Percentiles rank a stretch among this genome's conserved stretches.
These are phyloP conservation scores for Lissonota sp. DNA, from an alignment of 2,888 invertebrate species.

Conservation along the genomic window DNA sequence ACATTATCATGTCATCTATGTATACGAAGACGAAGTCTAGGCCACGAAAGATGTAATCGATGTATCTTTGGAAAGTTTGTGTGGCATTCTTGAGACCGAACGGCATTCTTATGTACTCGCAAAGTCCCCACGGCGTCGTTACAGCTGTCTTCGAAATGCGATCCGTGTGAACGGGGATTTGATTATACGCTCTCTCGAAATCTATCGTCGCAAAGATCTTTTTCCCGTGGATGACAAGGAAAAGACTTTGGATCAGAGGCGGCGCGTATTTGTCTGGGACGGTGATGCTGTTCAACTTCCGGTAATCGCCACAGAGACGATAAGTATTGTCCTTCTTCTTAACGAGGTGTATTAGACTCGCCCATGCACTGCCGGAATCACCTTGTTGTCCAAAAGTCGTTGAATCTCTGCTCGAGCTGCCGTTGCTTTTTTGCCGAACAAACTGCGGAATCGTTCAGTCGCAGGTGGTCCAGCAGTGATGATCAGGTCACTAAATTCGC, in stretches of 20 bases:
- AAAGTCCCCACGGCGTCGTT: constrained; percentile 55
- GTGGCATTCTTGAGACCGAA: constrained; percentile 54
- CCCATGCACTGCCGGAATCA: constrained; percentile 49
- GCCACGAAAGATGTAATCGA: constrained; percentile 47
- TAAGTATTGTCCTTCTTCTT: constrained; percentile 26
- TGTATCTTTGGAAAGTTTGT: constrained; percentile 61
- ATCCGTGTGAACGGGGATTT: constrained; percentile 47
- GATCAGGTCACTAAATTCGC: constrained; percentile 40
- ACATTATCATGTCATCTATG: constrained; percentile 53
- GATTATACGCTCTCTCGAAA: constrained; percentile 44
- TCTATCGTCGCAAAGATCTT: constrained; percentile 45
- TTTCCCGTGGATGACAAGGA: constrained; percentile 22
- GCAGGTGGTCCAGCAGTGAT: constrained; percentile 42
- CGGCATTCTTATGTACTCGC: constrained; percentile 47
- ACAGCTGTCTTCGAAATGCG: constrained; percentile 54
- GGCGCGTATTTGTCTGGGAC: constrained; percentile 47
- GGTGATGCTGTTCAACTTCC: constrained; percentile 42
- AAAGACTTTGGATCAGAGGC: constrained; percentile 44
- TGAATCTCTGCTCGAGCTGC: constrained; percentile 46
- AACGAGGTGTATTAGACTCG: constrained; percentile 47
- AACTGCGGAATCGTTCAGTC: constrained; percentile 33
- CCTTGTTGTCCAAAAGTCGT: constrained; percentile 23
- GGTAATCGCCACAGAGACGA: constrained; percentile 52
- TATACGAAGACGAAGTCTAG: constrained; percentile 52
- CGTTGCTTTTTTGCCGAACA: constrained; percentile 40